Evolutionary conservation across 2,797 vertebrate species (phyloP).

Genomic region (Microctenopoma steveboyesi): DNA sequence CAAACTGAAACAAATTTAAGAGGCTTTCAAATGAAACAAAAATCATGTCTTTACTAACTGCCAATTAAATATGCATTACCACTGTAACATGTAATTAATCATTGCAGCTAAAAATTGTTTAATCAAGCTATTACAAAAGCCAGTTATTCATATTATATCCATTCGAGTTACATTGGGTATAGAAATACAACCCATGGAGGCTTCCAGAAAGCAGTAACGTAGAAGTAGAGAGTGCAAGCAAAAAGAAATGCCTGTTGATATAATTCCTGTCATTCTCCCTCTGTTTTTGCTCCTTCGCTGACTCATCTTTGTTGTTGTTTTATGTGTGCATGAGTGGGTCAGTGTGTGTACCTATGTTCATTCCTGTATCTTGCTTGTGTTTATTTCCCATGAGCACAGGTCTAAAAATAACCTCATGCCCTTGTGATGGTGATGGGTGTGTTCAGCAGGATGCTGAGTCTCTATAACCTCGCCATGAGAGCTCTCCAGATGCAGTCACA

Average conservation of each 20-base stretch:
- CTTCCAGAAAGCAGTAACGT: neutral
- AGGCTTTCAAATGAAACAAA: conserved; percentile 18
- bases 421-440: conserved; percentile 78
- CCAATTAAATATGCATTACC: neutral
- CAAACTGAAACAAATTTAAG: neutral
- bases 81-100: neutral
- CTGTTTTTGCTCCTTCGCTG: neutral
- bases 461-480: conserved; percentile 66
- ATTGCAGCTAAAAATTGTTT: neutral
- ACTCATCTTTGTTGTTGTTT: conserved; percentile 8
- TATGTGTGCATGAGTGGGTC: neutral
- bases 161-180: neutral
- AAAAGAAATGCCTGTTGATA: conserved; percentile 4
- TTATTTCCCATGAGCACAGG: conserved; percentile 51
- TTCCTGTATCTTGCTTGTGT: conserved; percentile 51
- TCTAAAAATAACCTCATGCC: conserved; percentile 80
- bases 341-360: conserved; percentile 19
- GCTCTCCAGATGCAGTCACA: conserved; percentile 59
- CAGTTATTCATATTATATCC: neutral
- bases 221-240: conserved; percentile 7
- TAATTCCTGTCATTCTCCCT: conserved; percentile 13
- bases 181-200: neutral
- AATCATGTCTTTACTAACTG: conserved; percentile 18
- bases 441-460: conserved; percentile 76
- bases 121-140: neutral